Evolutionary conservation across 2,888 invertebrate genomes (phyloP), one percentile per base, ranked within the genome.

Genomic region (Epistrophe eligans): DNA sequence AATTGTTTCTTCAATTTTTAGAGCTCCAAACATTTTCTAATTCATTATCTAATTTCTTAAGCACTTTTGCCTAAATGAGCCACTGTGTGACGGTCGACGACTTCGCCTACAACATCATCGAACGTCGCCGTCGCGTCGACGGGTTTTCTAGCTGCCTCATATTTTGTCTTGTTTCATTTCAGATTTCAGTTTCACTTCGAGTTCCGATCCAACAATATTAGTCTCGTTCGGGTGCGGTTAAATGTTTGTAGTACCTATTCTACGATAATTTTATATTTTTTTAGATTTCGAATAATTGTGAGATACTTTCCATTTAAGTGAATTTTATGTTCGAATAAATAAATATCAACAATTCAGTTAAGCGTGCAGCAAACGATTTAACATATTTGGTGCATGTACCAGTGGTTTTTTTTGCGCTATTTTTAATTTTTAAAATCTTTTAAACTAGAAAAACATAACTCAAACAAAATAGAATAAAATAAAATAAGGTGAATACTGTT

Each of bases 181-280:
- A 85, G 85, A 10, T 71, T 85, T 85, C 77, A 85, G 85, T 85
- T 82, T 77, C 74, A 45, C 17, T 81, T 79, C 77, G 70, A 50
- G 24, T 43, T 81, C 58, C 77, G 48, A 43, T 81, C 77, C 57
- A 40, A 43, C 19, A 58, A 17, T n/a, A n/a, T 55, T 35, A 38
- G 24, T 24, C 35, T 17, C 19, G 58, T 38, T 15, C 70, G 70
- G 38, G 73, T 17, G 32, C 58, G 57, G 84, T 73, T n/a, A n/a
- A n/a, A n/a, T n/a, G 35, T 32, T 50, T 9, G 9, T 43, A 19
- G 15, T 17, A 5, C 1, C 7, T 7, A 13, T 15, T 28, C 10
- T 3, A 48, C 48, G 15, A 13, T 8, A 32, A 11, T 32, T 50
- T 13, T 32, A 32, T 17, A 64, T 32, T 64, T 52, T 28, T 66